Evolutionary conservation across 2,888 invertebrate species (phyloP), one percentile per base, ranked within the genome.

Genomic region (Dendrolimus pini): DNA sequence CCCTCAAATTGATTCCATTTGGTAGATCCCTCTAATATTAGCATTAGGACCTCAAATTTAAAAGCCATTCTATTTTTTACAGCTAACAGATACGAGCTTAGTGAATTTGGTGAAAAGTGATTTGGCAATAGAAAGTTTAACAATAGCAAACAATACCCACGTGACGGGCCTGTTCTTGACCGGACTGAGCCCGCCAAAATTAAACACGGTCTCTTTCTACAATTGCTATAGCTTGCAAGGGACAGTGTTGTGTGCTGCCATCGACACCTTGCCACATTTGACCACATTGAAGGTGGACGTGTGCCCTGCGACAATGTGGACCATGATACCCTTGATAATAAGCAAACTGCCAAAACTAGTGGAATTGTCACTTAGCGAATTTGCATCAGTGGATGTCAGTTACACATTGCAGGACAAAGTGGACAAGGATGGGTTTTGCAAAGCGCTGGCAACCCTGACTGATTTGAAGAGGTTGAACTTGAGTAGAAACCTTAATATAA

Each of bases 211-310:
- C 1, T 65, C 83, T 0, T 86, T 90, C 70, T 82, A 82, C 71
- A 87, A 89, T 71, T 90, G 89, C 78, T 88, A 82, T 66, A 85
- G 80, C 58, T 72, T 90, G 1, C 89, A 90, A 63, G 85, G 84
- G 2, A 78, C 85, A 0, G 84, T 89, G 0, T 71, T 90, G 0
- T 71, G 75, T 53, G 77, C 85, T 0, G 85, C 85, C 1, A 69
- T 87, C 7, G 82, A 83, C 52, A 72, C 69, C 0, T 61, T 89
- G 3, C 79, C 82, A 0, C 69, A 70, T 53, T 69, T 90, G 7
- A 85, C 82, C 0, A 72, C 81, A 0, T 71, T 90, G 0, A 81
- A 76, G 61, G 65, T 90, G 1, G 89, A 89, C 54, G 77, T 82
- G 1, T 84, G 87, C 63, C 83, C 85, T 0, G 63, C 76, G 10